Evolutionary conservation across 2,113 vertebrate genomes (phyloP), one percentile per base, ranked within the genome.

Genomic region (Tetrao urogallus): DNA sequence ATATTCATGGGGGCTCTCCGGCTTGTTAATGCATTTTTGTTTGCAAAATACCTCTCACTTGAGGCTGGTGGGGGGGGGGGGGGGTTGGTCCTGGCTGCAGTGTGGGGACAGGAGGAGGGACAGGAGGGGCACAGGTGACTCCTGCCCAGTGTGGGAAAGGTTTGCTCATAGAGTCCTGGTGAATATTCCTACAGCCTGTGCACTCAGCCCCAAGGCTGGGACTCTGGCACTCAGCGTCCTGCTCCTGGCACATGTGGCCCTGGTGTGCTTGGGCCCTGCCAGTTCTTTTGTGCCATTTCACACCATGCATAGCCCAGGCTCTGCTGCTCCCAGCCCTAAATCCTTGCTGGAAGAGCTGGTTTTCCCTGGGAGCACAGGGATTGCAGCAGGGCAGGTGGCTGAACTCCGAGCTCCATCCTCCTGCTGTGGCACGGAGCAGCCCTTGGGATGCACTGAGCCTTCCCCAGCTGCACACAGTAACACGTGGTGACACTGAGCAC

Each of bases 21-120:
- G 93, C 96, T 97, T 96, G 95, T 96, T 97, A 97, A 97, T 97
- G 96, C 93, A n/a, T 91, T 89, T 80, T 82, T 96, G 90, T 97
- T 97, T 97, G 95, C 94, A 97, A 96, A 97, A 97, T 96, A 97
- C 71, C 92, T 85, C 88, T 96, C 87, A 61, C 82, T 91, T 5
- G 88, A 90, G 52, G 43, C 60, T 45, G 52, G 60, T 28, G 42
- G 48, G 70, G 73, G 54, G 24, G 20, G 69, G 9, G 42, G 42
- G n/a, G 1, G 58, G 47, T 47, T 25, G 71, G 71, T 70, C 71
- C 60, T 8, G 63, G 80, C 70, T 40, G 40, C 1, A 1, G 16
- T 1, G 4, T 2, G 34, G 72, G 27, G 38, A 50, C 58, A 25
- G 34, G 47, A 50, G 42, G 52, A 18, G 45, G 14, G 73, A 7